Conservation (phyloP, 2,797 vertebrate genomes). For the Megaceryle alcyon region DNA sequence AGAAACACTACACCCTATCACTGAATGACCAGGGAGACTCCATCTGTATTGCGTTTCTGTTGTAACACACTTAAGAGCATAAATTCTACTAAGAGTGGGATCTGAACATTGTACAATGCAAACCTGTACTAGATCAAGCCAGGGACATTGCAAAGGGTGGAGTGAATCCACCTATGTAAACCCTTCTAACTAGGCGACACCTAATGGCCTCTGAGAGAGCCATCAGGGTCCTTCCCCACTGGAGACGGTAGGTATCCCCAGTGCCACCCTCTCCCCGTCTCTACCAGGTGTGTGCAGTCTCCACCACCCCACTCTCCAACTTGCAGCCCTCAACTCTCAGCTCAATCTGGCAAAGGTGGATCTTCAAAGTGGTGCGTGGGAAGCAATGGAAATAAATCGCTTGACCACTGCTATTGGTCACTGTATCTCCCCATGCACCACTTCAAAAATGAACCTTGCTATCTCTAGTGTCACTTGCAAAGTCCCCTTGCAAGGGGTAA, state of each 20-base stretch:
- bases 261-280: conserved; percentile 9
- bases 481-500: conserved; percentile 29
- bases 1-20: background rate
- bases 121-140: conserved; percentile 67
- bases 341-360: conserved; percentile 72
- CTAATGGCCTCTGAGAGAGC: conserved; percentile 29
- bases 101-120: conserved; percentile 63
- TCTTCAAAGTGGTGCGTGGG: conserved; percentile 81
- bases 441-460: conserved; percentile 79
- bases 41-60: rapidly evolving
- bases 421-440: conserved; percentile 77
- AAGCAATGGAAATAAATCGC: conserved; percentile 62
- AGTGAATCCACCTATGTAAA: conserved; percentile 36
- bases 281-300: conserved; percentile 73
- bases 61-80: background rate
- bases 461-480: conserved; percentile 67
- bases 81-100: background rate
- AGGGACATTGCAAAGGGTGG: conserved; percentile 72
- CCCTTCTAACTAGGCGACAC: conserved; percentile 46
- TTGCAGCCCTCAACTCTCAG: conserved; percentile 86
- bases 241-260: conserved; percentile 54
- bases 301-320: conserved; percentile 85
- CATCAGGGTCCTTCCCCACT: background rate
- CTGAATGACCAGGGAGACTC: background rate
- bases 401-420: background rate